Conservation (phyloP, 2,113 vertebrate genomes). For the Galbula dea region DNA sequence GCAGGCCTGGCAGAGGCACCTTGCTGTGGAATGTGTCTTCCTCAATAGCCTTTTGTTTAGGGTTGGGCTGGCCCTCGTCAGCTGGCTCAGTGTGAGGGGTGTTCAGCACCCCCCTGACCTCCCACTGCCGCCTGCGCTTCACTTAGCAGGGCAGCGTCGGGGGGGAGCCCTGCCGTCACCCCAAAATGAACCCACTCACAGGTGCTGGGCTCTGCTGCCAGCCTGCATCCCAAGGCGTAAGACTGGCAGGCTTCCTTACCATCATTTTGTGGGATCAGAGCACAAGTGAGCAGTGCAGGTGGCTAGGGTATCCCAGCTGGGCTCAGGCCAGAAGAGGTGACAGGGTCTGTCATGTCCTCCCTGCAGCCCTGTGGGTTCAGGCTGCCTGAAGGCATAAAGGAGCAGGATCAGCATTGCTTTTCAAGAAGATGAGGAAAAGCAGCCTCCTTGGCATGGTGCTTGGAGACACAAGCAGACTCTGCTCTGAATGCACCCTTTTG, state of each 20-base stretch:
- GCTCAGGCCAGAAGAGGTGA: background rate
- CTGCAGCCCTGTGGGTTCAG: background rate
- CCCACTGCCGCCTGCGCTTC: background rate
- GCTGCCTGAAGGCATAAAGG: background rate
- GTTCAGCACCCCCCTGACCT: background rate
- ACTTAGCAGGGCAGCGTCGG: background rate
- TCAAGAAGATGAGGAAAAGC: background rate
- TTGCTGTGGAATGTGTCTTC: constrained; percentile 57
- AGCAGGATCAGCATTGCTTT: background rate
- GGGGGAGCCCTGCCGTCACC: background rate
- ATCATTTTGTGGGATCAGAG: background rate
- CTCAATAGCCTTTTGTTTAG: constrained; percentile 58
- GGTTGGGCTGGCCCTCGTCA: background rate
- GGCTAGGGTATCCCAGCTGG: background rate
- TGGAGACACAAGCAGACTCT: background rate
- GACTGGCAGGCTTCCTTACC: background rate
- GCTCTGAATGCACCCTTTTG: background rate
- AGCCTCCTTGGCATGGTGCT: background rate
- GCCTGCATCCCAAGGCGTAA: background rate
- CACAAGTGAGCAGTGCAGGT: background rate
- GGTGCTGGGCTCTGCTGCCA: background rate
- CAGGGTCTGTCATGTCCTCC: background rate
- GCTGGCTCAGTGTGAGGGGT: background rate
- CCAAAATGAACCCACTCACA: background rate
- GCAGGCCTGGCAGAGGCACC: constrained; percentile 38